phyloP scores from a whole-genome alignment of 2,797 vertebrate genomes.

The Enteromius mattozi region DNA sequence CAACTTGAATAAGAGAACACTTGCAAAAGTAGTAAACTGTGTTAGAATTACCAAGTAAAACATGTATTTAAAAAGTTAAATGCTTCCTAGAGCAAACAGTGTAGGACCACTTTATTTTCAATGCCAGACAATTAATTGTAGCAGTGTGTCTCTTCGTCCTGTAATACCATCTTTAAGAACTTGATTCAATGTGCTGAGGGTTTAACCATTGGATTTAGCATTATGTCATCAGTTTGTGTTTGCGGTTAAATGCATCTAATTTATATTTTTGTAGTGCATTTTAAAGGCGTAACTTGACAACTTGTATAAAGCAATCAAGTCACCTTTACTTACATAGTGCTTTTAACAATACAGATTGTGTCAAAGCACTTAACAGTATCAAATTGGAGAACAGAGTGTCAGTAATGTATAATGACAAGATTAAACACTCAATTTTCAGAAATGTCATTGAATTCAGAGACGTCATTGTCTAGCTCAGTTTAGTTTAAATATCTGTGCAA shows the following conservation, averaged over 20 bases:
- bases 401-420: too few relatives aligned
- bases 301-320: neutral
- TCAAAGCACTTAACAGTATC: too few relatives aligned
- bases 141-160: neutral
- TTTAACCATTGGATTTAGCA: neutral
- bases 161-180: neutral
- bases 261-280: neutral
- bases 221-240: neutral
- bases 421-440: too few relatives aligned
- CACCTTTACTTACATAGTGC: too few relatives aligned
- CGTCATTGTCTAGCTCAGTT: too few relatives aligned
- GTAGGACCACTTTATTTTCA: slow-evolving; percentile 39
- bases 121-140: slow-evolving; percentile 53
- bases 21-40: slow-evolving; percentile 15
- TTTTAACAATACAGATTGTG: too few relatives aligned
- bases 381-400: too few relatives aligned
- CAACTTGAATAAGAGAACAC: slow-evolving; percentile 38
- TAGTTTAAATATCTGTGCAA: too few relatives aligned
- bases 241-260: neutral
- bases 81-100: slow-evolving; percentile 62
- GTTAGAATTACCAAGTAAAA: slow-evolving; percentile 57
- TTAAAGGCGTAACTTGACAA: neutral
- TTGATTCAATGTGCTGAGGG: neutral
- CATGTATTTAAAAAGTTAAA: slow-evolving; percentile 65
- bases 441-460: too few relatives aligned